A percentile compares a stretch with the other conserved stretches of the same genome.
Evolutionary conservation across 2,797 vertebrate species (phyloP).

Genomic region (Manis crassicaudata): DNA sequence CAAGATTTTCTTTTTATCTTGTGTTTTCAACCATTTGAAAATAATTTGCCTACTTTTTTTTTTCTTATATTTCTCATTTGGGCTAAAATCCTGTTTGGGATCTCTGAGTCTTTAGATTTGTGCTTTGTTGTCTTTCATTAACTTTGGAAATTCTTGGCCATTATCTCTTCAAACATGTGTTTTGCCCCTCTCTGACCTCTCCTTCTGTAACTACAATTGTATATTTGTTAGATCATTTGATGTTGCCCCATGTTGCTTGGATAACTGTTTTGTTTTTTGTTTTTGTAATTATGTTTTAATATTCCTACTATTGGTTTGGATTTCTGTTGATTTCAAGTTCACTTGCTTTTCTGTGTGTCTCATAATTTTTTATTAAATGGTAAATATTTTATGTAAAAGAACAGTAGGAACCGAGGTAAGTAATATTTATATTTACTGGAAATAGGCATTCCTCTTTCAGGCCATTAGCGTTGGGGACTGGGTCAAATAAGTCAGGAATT

Average conservation of each 20-base stretch:
- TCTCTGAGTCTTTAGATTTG: neutral
- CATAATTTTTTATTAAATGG: neutral
- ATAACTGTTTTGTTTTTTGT: neutral
- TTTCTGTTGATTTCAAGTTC: neutral
- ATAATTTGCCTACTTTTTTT: neutral
- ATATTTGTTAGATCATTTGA: neutral
- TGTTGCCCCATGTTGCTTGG: neutral
- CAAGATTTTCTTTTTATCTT: neutral
- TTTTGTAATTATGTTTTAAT: neutral
- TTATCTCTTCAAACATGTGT: neutral
- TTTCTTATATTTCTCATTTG: neutral
- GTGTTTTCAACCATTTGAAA: slow-evolving; percentile 15
- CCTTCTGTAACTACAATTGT: neutral
- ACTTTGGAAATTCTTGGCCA: neutral
- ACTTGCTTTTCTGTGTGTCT: neutral
- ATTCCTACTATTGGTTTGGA: neutral
- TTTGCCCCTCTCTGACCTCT: neutral
- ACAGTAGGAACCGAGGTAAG: neutral
- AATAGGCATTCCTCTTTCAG: neutral
- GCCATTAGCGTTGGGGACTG: neutral
- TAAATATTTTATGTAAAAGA: neutral
- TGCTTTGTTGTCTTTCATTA: neutral
- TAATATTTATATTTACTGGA: neutral
- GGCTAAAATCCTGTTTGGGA: neutral
- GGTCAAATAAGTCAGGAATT: neutral